A percentile compares a stretch with the other conserved stretches of the same genome.
These are phyloP conservation scores for Heteractis magnifica DNA, from an alignment of 92 coral and sea anemone species.

Conservation along the genomic window DNA sequence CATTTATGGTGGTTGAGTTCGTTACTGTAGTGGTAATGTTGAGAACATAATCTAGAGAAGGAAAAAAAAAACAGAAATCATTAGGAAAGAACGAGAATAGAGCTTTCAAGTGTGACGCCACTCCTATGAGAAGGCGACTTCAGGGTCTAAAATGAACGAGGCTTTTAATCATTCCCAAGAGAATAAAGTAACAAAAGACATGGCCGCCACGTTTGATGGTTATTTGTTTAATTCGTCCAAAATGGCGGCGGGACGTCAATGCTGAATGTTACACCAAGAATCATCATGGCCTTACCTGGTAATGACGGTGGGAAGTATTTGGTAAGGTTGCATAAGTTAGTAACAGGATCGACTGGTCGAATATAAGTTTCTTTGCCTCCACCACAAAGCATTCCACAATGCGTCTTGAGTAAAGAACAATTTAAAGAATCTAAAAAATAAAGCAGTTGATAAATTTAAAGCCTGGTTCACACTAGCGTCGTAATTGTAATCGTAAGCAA, in stretches of 20 bases:
- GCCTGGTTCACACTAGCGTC: too few species aligned
- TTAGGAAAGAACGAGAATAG: background rate
- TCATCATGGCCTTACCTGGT: background rate
- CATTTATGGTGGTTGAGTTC: constrained; percentile 27
- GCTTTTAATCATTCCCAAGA: too few species aligned
- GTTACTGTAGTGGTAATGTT: constrained; percentile 12
- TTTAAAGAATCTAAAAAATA: constrained; percentile 2
- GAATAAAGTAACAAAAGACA: too few species aligned
- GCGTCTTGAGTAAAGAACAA: background rate
- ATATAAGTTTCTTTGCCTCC: constrained; percentile 13
- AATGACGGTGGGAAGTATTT: background rate
- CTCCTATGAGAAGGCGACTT: too few species aligned
- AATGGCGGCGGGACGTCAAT: background rate
- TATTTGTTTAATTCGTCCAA: background rate
- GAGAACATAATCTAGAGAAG: constrained; percentile 16
- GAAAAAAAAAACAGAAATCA: background rate
- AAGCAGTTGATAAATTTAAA: background rate
- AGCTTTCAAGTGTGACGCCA: too few species aligned
- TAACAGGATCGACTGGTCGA: constrained; percentile 24
- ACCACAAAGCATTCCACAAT: constrained; percentile 37
- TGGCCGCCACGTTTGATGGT: too few species aligned
- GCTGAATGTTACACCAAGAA: background rate
- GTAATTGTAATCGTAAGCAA: too few species aligned
- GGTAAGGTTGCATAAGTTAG: constrained; percentile 21
- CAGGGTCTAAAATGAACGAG: too few species aligned